These are phyloP conservation scores for Alexandromys fortis DNA, from an alignment of 2,113 vertebrate genomes.

Conservation along the genomic window DNA sequence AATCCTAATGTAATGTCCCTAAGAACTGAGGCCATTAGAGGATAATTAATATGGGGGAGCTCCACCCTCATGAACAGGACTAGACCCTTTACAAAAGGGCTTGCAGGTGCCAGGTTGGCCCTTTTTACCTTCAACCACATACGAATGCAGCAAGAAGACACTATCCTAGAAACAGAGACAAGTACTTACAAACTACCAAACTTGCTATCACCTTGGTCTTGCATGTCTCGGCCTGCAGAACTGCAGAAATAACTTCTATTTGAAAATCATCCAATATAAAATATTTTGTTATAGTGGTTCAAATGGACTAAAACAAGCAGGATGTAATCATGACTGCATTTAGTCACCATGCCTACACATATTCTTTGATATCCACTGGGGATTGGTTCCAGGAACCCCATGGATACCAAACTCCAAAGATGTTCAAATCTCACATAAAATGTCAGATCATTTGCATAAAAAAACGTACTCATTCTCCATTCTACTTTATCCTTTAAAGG, in stretches of 20 bases:
- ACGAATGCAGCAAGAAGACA: neutral
- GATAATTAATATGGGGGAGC: neutral
- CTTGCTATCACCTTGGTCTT: neutral
- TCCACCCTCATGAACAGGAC: neutral
- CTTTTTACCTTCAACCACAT: neutral
- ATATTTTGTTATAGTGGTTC: neutral
- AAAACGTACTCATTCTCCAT: neutral
- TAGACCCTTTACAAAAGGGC: neutral
- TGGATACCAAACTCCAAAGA: neutral
- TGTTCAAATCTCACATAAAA: neutral
- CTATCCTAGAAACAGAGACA: neutral
- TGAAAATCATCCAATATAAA: neutral
- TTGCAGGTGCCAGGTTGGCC: too few species aligned
- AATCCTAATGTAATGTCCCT: neutral
- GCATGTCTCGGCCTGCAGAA: neutral
- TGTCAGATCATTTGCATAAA: neutral
- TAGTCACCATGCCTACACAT: neutral
- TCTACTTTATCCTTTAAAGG: neutral
- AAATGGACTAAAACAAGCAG: neutral
- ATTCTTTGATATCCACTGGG: neutral
- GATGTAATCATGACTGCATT: neutral
- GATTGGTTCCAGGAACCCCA: neutral
- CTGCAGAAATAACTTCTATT: neutral
- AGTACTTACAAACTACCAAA: neutral
- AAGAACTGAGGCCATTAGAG: neutral